Percentiles rank a stretch among this genome's conserved stretches.
Evolutionary conservation across 2,888 invertebrate genomes (phyloP).

Genomic region (Rotaria socialis): DNA sequence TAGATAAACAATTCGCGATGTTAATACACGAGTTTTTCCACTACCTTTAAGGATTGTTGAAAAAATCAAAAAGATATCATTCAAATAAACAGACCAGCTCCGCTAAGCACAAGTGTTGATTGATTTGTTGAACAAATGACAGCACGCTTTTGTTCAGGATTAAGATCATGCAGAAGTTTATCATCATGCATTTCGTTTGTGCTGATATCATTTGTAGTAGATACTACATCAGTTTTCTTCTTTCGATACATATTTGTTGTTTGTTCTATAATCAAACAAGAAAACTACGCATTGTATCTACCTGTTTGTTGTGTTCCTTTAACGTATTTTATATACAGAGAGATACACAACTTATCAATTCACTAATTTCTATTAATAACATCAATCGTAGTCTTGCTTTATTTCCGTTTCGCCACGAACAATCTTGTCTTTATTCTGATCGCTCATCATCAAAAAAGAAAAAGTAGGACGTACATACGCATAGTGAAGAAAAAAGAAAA

Average conservation of each 20-base stretch:
- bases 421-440: not conserved
- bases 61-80: not conserved
- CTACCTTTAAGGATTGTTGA: not conserved
- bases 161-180: not conserved
- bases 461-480: not conserved
- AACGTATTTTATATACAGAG: no score
- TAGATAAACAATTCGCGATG: not conserved
- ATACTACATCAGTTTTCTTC: not conserved
- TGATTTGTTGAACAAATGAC: not conserved
- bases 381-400: no score
- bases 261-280: not conserved
- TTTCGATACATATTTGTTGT: not conserved
- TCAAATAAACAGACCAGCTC: not conserved
- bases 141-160: not conserved
- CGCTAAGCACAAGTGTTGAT: not conserved
- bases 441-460: slow-evolving; percentile 6
- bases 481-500: not conserved
- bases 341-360: no score
- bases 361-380: no score
- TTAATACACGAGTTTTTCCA: slow-evolving; percentile 3
- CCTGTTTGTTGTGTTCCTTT: no score
- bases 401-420: not conserved
- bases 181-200: not conserved
- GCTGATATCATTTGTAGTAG: not conserved
- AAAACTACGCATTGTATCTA: no score